Percentiles rank a stretch among this genome's conserved stretches.
phyloP scores from a whole-genome alignment of 2,888 invertebrate species.

The Cheilosia vulpina region DNA sequence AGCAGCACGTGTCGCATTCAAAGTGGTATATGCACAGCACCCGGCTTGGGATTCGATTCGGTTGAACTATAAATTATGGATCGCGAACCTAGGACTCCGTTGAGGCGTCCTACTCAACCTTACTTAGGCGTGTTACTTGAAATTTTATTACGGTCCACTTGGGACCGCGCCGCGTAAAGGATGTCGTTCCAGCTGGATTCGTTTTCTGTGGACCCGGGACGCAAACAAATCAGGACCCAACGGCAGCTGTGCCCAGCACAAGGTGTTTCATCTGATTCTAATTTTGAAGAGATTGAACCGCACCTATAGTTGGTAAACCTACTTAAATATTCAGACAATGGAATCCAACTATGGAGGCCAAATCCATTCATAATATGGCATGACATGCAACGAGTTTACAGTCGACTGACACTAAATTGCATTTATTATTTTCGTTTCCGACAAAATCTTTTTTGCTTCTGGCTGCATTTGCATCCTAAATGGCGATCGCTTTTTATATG shows the following conservation, averaged over 20 bases:
- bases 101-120: slow-evolving; percentile 42
- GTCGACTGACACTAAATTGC: not conserved
- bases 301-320: not conserved
- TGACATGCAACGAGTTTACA: not conserved
- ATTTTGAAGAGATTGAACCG: slow-evolving; percentile 36
- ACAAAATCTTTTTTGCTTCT: not conserved
- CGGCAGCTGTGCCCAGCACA: slow-evolving; percentile 52
- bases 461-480: slow-evolving; percentile 1
- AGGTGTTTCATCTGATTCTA: slow-evolving; percentile 30
- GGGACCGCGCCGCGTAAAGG: slow-evolving; percentile 75
- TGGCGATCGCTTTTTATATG: not conserved
- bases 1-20: slow-evolving; percentile 54
- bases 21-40: slow-evolving; percentile 4
- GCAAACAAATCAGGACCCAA: slow-evolving; percentile 31
- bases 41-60: slow-evolving; percentile 62
- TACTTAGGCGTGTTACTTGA: slow-evolving; percentile 70
- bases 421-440: slow-evolving; percentile 8
- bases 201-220: slow-evolving; percentile 14
- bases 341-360: not conserved
- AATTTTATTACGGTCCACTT: slow-evolving; percentile 80
- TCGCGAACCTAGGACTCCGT: slow-evolving; percentile 55
- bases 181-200: slow-evolving; percentile 33
- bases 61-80: slow-evolving; percentile 74
- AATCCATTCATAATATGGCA: not conserved
- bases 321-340: not conserved